Evolutionary conservation across 2,113 vertebrate genomes (phyloP), one percentile per base, ranked within the genome.

Genomic region (Casuarius casuarius): DNA sequence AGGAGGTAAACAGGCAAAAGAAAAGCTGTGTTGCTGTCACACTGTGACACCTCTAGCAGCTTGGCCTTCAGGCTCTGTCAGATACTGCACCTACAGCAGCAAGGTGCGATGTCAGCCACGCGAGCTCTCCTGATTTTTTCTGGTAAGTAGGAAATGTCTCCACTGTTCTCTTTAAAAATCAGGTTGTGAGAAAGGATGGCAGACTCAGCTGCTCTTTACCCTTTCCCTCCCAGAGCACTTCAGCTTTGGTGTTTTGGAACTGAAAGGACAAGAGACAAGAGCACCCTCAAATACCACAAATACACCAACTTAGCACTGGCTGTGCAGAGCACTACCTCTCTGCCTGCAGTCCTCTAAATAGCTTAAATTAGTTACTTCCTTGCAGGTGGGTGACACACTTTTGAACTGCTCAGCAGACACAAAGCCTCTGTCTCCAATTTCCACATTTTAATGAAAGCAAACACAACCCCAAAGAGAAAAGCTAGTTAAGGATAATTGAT

Each of bases 101-200:
- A 22, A 7, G 5, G 91, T 14, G 38, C 16, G 15, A 88, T 81
- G 94, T 88, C 4, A 3, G 61, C 54, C 29, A 78, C 5, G 4
- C 18, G 58, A 84, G 40, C 17, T 68, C 82, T 14, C 42, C 83
- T 96, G 54, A 15, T 94, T 76, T 71, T 89, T 71, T 80, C 44
- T 25, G 94, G 97, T 97, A 78, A 97, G 97, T 95, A 80, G 35
- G 46, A 78, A 49, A 48, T 1, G 0, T 21, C 12, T 65, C 68
- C 59, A 18, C 44, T 70, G 67, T 56, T 31, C 35, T 72, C 40
- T 17, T 46, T 31, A 52, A 38, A 52, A 38, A 23, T 9, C 15
- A 46, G 29, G 33, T 6, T 46, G 23, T 59, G 28, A 89, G 48
- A 11, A 82, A 87, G 63, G 46, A 49, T 2, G 2, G 48, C 28